phyloP scores from a whole-genome alignment of 2,888 invertebrate genomes.

The Heliconius aoede region DNA sequence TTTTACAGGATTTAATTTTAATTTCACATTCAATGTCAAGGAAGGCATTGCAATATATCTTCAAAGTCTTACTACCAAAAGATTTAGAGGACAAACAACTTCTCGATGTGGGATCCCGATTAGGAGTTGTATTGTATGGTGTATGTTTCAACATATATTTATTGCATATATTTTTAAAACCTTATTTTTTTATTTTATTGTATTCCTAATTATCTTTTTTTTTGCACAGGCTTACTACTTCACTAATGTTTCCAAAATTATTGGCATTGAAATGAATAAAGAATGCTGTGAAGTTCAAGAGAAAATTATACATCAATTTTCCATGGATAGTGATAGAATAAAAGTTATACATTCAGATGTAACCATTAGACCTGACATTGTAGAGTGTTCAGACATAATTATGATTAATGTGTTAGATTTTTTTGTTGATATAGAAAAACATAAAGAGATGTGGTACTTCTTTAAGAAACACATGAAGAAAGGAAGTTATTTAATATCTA shows the following conservation, averaged over 20 bases:
- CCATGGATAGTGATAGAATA: conserved; percentile 77
- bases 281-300: conserved; percentile 86
- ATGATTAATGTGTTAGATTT: conserved; percentile 89
- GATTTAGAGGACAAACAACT: conserved; percentile 83
- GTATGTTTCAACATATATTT: conserved; percentile 69
- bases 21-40: conserved; percentile 88
- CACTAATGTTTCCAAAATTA: conserved; percentile 82
- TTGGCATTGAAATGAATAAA: conserved; percentile 88
- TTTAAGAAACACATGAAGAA: conserved; percentile 80
- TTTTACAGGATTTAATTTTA: conserved; percentile 77
- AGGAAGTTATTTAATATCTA: conserved; percentile 83
- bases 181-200: neutral
- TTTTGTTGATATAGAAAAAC: conserved; percentile 84
- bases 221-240: conserved; percentile 84
- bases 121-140: conserved; percentile 87
- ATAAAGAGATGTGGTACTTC: conserved; percentile 85
- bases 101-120: conserved; percentile 87
- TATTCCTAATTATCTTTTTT: conserved; percentile 30
- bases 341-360: conserved; percentile 85
- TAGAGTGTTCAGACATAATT: conserved; percentile 84
- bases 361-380: conserved; percentile 78
- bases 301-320: conserved; percentile 80
- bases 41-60: conserved; percentile 84
- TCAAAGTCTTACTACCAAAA: conserved; percentile 84
- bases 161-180: neutral